Conservation (phyloP, 2,797 vertebrate species). For the Neosalanx taihuensis region DNA sequence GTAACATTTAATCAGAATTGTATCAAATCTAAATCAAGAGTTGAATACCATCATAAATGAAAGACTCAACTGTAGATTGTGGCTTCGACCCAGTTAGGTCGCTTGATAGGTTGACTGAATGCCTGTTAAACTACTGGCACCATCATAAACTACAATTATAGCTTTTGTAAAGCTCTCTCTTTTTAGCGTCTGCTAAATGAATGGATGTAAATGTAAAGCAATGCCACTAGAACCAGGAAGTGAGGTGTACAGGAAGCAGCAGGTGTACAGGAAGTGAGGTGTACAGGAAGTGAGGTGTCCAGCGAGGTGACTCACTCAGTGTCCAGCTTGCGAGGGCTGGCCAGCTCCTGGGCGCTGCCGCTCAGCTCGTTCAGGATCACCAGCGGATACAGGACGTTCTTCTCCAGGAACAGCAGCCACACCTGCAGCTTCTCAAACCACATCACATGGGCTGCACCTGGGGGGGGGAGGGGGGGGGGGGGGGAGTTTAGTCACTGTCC, state of each 20-base stretch:
- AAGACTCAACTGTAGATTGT: neutral
- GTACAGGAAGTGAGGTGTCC: neutral
- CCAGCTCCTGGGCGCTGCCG: conserved; percentile 90
- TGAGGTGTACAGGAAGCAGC: neutral
- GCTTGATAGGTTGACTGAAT: neutral
- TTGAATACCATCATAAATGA: neutral
- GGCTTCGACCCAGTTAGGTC: neutral
- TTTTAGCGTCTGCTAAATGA: no score
- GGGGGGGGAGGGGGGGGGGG: no score
- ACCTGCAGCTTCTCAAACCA: conserved; percentile 98
- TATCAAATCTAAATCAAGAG: no score
- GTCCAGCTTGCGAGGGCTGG: conserved; percentile 91
- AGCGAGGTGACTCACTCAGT: conserved; percentile 82
- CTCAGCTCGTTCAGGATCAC: conserved; percentile 97
- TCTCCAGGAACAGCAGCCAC: conserved; percentile 96
- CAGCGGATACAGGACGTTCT: conserved; percentile 93
- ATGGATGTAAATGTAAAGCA: no score
- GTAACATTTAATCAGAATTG: no score
- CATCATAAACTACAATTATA: no score
- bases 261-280: neutral
- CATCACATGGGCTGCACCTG: conserved; percentile 96
- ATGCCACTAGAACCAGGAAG: neutral
- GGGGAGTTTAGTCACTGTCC: no score
- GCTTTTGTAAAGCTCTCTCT: no score
- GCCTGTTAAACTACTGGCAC: neutral